Conservation (phyloP, 2,113 vertebrate species). For the Elanus axillaris region DNA sequence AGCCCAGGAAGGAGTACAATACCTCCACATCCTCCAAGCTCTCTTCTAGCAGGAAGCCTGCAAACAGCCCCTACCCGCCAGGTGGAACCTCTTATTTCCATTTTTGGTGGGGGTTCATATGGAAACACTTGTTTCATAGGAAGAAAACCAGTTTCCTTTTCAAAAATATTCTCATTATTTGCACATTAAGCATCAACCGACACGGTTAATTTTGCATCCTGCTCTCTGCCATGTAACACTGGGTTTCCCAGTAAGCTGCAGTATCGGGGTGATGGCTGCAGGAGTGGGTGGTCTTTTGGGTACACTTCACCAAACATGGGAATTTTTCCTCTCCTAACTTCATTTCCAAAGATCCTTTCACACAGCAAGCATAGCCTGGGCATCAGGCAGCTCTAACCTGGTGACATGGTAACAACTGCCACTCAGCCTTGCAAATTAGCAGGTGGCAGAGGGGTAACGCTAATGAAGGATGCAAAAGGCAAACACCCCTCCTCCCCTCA, state of each 20-base stretch:
- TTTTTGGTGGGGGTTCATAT: not conserved
- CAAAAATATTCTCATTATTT: not conserved
- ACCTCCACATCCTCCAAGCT: no score
- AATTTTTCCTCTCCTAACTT: not conserved
- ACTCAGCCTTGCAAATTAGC: not conserved
- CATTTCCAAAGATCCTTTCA: not conserved
- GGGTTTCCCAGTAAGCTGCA: fast-evolving
- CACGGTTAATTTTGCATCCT: fast-evolving
- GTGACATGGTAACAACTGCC: not conserved
- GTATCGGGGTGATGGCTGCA: fast-evolving
- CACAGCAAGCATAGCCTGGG: not conserved
- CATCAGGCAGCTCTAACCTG: not conserved
- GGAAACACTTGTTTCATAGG: fast-evolving
- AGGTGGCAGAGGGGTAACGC: not conserved
- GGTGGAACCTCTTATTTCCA: fast-evolving
- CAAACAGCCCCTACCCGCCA: fast-evolving
- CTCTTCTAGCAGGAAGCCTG: not conserved
- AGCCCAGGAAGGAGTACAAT: not conserved
- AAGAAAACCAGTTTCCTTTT: not conserved
- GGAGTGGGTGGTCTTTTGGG: not conserved
- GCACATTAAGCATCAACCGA: fast-evolving
- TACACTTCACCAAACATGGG: not conserved
- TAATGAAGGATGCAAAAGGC: not conserved
- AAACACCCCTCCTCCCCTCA: not conserved
- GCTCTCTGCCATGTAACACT: fast-evolving